Conservation (phyloP, 2,888 invertebrate species). For the Orthosia gracilis region DNA sequence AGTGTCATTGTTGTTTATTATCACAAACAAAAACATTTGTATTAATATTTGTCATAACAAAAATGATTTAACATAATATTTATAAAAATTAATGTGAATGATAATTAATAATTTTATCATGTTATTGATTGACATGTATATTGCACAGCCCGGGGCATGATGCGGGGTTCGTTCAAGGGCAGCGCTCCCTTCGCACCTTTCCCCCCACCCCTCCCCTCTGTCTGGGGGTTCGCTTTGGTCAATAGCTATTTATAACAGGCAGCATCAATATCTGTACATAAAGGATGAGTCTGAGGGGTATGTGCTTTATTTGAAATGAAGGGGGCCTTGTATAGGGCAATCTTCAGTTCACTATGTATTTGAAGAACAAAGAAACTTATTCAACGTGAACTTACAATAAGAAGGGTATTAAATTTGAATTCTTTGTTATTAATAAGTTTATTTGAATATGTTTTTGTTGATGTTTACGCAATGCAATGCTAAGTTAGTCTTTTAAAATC, state of each 20-base stretch:
- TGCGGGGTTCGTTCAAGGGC: neutral
- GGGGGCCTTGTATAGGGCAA: neutral
- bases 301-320: constrained; percentile 27
- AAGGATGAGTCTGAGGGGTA: constrained; percentile 30
- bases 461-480: neutral
- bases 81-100: neutral
- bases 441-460: neutral
- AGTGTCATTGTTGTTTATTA: constrained; percentile 14
- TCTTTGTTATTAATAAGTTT: neutral
- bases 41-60: neutral
- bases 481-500: neutral
- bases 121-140: constrained; percentile 21
- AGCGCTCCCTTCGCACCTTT: neutral
- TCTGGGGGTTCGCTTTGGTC: constrained; percentile 12
- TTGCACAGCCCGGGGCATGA: neutral
- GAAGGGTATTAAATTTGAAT: neutral
- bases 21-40: constrained; percentile 20
- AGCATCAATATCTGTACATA: constrained; percentile 47
- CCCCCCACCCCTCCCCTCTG: neutral
- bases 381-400: neutral
- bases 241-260: constrained; percentile 42
- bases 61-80: neutral
- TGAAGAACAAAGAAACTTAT: neutral
- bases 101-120: constrained; percentile 13
- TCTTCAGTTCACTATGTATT: neutral